A percentile compares a stretch with the other conserved stretches of the same genome.
Conservation (phyloP, 2,888 invertebrate species). For the Tribolium freemani region DNA sequence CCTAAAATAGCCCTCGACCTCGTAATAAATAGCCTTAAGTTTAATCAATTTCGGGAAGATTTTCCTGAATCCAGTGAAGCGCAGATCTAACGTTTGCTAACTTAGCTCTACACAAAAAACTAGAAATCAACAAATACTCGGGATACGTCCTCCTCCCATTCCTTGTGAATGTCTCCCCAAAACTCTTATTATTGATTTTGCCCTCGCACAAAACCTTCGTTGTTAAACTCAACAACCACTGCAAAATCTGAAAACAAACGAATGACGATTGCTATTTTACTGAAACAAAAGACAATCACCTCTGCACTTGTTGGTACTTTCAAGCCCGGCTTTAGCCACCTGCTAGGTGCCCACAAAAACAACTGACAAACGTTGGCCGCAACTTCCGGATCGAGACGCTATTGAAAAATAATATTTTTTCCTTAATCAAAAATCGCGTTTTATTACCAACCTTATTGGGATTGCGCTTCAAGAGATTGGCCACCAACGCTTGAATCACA, state of each 20-base stretch:
- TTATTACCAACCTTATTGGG: conserved; percentile 71
- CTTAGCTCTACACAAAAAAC: conserved; percentile 76
- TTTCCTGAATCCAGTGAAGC: conserved; percentile 75
- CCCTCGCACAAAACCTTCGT: conserved; percentile 82
- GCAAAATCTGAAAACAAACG: conserved; percentile 72
- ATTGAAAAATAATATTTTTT: conserved; percentile 45
- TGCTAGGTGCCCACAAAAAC: conserved; percentile 81
- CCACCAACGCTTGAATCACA: conserved; percentile 73
- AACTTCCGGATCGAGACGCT: conserved; percentile 74
- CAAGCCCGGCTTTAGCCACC: conserved; percentile 72
- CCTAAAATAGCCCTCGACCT: not conserved
- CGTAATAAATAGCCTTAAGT: conserved; percentile 19
- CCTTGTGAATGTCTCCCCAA: conserved; percentile 8
- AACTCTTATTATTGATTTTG: conserved; percentile 56
- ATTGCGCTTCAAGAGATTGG: conserved; percentile 75
- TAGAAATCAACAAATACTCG: conserved; percentile 80
- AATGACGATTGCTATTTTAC: not conserved
- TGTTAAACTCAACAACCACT: conserved; percentile 81
- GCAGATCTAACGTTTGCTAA: conserved; percentile 75
- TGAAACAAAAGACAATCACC: conserved; percentile 62
- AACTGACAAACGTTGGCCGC: conserved; percentile 84
- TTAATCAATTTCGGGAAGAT: conserved; percentile 51
- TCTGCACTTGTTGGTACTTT: conserved; percentile 76
- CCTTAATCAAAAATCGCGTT: not conserved
- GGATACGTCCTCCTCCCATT: conserved; percentile 76